Base-by-base conservation (phyloP, 2,888 invertebrate species). In the Agonopterix arenella region DNA sequence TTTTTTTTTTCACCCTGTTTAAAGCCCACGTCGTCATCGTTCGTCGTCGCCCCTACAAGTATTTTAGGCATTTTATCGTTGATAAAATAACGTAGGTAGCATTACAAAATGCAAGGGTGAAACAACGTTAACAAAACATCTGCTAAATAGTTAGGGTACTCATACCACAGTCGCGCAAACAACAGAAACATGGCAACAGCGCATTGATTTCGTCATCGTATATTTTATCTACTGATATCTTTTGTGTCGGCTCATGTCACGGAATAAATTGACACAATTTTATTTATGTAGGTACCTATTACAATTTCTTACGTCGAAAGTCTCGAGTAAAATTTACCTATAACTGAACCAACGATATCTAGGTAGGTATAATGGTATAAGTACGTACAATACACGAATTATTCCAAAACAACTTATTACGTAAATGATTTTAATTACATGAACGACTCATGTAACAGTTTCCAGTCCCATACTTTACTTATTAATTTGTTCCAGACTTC, bases 171-270 rank as follows among this genome's bases (percentile, higher is more conserved):
- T 44, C 16, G 13, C 16, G 16, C 44, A 44, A 45, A 45, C 18
- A 47, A 44, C 42, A 45, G 48, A 48, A 49, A 45, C 47, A 36
- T 49, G 51, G 51, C 53, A 53, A 53, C 51, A 51, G 37, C 53
- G 51, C 53, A 47, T 50, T 28, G 28, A 28, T 28, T 47, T 28
- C 36, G 45, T 45, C 45, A 45, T 36, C 18, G 36, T 36, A 36
- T 45, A 11, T 11, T 18, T 44, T 9, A 28, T 28, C 44, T 44
- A 9, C n/a, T 43, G 43, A 43, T 43, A 43, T 43, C 11, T 43
- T 16, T 13, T 43, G 43, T 11, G 43, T 13, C 13, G 43, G 28
- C 28, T 28, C 28, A 28, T 28, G 28, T 28, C 28, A 28, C 28
- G 28, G 28, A 28, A 28, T 28, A 28, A 28, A 28, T 28, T 28